Conservation (phyloP, 2,113 vertebrate species). For the human (Homo sapiens) region DNA sequence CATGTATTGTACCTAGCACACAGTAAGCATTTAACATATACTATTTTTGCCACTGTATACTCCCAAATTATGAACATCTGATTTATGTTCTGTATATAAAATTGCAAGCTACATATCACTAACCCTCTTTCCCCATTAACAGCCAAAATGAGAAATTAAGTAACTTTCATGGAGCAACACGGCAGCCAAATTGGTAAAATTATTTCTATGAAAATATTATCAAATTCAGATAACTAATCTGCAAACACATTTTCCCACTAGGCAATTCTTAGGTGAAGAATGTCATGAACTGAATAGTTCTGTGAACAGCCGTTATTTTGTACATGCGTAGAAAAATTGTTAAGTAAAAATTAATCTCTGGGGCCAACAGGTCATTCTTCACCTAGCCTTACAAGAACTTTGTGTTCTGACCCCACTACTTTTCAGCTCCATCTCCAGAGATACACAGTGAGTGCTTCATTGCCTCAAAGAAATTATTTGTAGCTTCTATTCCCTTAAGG, state of each 20-base stretch:
- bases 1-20: not conserved
- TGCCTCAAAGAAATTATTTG: not conserved
- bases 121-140: not conserved
- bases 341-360: not conserved
- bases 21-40: not conserved
- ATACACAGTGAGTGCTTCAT: not conserved
- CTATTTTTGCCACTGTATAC: not conserved
- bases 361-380: not conserved
- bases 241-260: slow-evolving; percentile 32
- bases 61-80: not conserved
- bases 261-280: not conserved
- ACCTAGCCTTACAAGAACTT: not conserved
- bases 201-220: slow-evolving; percentile 54
- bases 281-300: not conserved
- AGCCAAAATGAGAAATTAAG: slow-evolving; percentile 26
- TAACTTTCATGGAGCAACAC: slow-evolving; percentile 23
- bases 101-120: not conserved
- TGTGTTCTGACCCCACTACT: not conserved
- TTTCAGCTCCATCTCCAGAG: not conserved
- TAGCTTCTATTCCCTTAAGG: not conserved
- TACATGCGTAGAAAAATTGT: not conserved
- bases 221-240: slow-evolving; percentile 38
- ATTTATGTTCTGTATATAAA: not conserved
- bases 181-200: not conserved
- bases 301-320: not conserved